Percentiles rank a stretch among this genome's conserved stretches.
These are phyloP conservation scores for Syrmaticus mikado DNA, from an alignment of 2,113 vertebrate genomes.

Conservation along the genomic window DNA sequence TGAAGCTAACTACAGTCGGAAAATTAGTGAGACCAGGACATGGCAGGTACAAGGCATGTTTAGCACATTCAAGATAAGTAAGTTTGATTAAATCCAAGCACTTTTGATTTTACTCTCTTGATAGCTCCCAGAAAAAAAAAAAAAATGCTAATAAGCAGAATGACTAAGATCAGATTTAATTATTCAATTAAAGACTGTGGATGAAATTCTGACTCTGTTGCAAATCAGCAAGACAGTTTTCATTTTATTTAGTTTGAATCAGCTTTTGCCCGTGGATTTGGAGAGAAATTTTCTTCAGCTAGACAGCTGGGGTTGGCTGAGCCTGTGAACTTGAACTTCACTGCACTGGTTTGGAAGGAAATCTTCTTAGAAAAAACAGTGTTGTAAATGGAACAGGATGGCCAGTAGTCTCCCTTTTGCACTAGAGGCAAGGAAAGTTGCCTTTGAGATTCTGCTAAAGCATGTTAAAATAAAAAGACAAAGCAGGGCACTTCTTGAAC, in stretches of 20 bases:
- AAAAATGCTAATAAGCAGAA: not conserved
- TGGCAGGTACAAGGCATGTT: not conserved
- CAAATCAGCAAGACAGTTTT: conserved; percentile 12
- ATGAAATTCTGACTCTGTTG: not conserved
- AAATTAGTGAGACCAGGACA: not conserved
- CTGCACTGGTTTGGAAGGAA: not conserved
- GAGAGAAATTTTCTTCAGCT: not conserved
- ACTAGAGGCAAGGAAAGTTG: not conserved
- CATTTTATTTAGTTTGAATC: not conserved
- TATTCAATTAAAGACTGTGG: not conserved
- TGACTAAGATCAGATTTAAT: not conserved
- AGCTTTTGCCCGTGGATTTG: conserved; percentile 17
- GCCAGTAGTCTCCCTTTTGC: not conserved
- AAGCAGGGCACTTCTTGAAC: not conserved
- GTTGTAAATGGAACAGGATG: not conserved
- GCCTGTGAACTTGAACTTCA: conserved; percentile 15
- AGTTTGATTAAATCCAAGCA: not conserved
- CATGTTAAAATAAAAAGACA: not conserved
- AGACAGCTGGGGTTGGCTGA: not conserved
- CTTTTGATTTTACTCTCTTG: not conserved
- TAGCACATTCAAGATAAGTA: not conserved
- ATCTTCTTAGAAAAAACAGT: not conserved
- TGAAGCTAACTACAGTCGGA: not conserved
- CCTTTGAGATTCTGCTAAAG: not conserved
- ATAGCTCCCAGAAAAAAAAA: not conserved